Conservation (phyloP, 2,797 vertebrate species). For the Triplophysa yarkandensis region DNA sequence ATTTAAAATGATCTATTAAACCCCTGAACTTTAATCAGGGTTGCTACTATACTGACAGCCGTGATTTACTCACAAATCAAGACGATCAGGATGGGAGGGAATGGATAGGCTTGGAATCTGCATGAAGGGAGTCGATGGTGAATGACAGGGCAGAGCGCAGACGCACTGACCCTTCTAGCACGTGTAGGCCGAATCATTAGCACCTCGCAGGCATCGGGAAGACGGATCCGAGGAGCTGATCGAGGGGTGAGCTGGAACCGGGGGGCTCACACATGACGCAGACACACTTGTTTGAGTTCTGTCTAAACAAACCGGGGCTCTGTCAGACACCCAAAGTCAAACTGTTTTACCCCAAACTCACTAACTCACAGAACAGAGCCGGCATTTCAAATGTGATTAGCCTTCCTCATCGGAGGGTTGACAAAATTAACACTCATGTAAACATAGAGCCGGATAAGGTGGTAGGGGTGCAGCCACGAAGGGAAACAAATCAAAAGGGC, state of each 20-base stretch:
- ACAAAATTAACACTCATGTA: constrained; percentile 62
- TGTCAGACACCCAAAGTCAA: constrained; percentile 73
- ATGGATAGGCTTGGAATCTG: constrained; percentile 68
- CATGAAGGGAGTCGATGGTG: constrained; percentile 61
- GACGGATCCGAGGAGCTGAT: neutral
- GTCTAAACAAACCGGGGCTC: constrained; percentile 68
- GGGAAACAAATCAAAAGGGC: constrained; percentile 15
- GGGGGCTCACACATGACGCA: constrained; percentile 64
- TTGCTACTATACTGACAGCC: constrained; percentile 90
- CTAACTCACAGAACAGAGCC: constrained; percentile 66
- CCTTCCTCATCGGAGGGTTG: constrained; percentile 63
- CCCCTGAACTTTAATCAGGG: constrained; percentile 97
- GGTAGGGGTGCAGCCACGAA: constrained; percentile 4
- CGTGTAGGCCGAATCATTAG: constrained; percentile 50
- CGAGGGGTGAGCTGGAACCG: constrained; percentile 5
- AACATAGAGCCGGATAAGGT: constrained; percentile 3
- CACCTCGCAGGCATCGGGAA: constrained; percentile 27
- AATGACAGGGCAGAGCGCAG: constrained; percentile 47
- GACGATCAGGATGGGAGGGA: constrained; percentile 77
- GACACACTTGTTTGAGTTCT: constrained; percentile 71
- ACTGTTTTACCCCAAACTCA: constrained; percentile 67
- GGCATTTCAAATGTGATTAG: constrained; percentile 71
- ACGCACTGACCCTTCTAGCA: constrained; percentile 59
- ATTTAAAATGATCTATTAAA: constrained; percentile 98
- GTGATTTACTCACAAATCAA: constrained; percentile 86